These are phyloP conservation scores for Podargus strigoides DNA, from an alignment of 2,797 vertebrate species.

Conservation along the genomic window DNA sequence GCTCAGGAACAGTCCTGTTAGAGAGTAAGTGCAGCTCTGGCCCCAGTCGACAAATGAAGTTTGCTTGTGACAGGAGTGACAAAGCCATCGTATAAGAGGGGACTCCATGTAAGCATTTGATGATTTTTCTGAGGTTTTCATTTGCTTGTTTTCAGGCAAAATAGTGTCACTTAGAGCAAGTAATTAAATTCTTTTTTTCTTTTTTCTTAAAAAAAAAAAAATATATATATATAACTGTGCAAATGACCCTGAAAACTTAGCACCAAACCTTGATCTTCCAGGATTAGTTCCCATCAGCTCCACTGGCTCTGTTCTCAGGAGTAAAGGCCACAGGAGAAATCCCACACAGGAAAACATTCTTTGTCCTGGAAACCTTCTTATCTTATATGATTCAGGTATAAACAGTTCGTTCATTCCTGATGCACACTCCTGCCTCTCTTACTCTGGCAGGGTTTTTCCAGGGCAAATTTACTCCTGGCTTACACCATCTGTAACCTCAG, in stretches of 20 bases:
- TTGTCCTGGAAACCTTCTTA: conserved; percentile 1
- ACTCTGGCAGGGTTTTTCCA: neutral
- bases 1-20: neutral
- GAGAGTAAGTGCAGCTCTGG: neutral
- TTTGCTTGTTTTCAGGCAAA: neutral
- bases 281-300: neutral
- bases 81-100: neutral
- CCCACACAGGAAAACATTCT: neutral
- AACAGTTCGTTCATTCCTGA: neutral
- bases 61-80: neutral
- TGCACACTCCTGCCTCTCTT: neutral
- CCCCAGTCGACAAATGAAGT: neutral
- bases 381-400: neutral
- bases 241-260: neutral
- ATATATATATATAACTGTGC: neutral
- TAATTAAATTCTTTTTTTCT: neutral
- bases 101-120: neutral
- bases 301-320: neutral
- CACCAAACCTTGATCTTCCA: neutral
- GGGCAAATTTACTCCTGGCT: conserved; percentile 3
- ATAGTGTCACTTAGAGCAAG: neutral
- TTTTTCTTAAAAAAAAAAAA: neutral
- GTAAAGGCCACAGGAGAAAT: conserved; percentile 6
- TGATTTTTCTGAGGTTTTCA: neutral
- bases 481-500: neutral